These are phyloP conservation scores for Nestor notabilis DNA, from an alignment of 2,113 vertebrate genomes.

Conservation along the genomic window DNA sequence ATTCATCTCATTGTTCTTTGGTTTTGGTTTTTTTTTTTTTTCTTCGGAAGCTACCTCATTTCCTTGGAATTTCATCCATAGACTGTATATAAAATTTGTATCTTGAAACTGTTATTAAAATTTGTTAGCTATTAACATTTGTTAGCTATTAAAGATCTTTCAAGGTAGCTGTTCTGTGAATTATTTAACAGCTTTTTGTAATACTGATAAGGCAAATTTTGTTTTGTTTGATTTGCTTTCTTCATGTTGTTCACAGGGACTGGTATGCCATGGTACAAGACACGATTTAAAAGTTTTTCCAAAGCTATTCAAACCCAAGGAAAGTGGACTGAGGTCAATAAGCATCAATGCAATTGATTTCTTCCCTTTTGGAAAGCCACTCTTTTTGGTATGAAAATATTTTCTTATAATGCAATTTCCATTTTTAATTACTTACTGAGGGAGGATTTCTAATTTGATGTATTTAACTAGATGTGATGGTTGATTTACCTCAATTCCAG, in stretches of 20 bases:
- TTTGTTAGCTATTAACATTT: neutral
- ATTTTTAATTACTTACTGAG: neutral
- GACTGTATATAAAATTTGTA: neutral
- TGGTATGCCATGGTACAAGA: conserved; percentile 86
- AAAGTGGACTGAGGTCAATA: conserved; percentile 71
- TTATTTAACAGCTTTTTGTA: neutral
- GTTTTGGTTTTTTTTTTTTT: neutral
- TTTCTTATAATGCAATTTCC: neutral
- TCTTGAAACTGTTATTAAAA: neutral
- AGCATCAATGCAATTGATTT: conserved; percentile 85
- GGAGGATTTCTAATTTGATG: neutral
- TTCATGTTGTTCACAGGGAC: conserved; percentile 73
- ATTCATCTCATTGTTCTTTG: neutral
- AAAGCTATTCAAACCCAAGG: conserved; percentile 81
- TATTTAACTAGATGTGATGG: neutral
- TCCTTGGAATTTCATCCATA: neutral
- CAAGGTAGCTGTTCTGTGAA: neutral
- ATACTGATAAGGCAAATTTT: neutral
- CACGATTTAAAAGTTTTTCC: conserved; percentile 83
- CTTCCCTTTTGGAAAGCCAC: conserved; percentile 83
- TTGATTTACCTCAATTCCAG: neutral
- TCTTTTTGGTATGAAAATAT: conserved; percentile 86
- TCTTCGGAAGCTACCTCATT: neutral
- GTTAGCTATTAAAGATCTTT: neutral
- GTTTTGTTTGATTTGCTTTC: neutral